phyloP scores from a whole-genome alignment of 2,888 invertebrate species.

The Apodemia duryi region DNA sequence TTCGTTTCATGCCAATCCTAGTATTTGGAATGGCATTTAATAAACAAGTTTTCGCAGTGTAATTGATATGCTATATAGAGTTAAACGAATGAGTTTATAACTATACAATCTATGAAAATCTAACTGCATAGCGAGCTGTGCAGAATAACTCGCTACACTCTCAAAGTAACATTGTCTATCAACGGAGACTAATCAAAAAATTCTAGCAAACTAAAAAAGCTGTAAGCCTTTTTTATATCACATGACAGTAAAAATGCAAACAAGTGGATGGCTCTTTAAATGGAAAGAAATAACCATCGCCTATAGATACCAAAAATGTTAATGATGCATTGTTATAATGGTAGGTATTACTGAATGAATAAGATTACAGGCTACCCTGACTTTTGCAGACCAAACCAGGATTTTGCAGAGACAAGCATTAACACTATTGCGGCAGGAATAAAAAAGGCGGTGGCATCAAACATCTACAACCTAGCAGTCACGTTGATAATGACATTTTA shows the following conservation, averaged over 20 bases:
- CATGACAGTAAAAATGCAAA: background rate
- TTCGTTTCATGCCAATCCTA: no score
- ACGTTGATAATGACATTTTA: background rate
- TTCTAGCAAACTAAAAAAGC: no score
- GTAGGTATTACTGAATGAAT: background rate
- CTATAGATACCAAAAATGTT: background rate
- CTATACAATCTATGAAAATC: no score
- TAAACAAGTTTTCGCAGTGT: no score
- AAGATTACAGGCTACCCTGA: background rate
- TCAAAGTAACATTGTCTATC: no score
- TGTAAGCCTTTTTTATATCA: background rate
- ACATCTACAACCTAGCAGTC: background rate
- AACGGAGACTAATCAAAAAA: no score
- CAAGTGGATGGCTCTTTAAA: background rate
- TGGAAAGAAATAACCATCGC: background rate
- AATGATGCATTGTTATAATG: background rate
- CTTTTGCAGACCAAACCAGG: no score
- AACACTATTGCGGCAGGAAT: background rate
- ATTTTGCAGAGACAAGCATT: background rate
- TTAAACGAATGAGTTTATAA: no score
- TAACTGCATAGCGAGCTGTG: no score
- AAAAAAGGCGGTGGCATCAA: background rate
- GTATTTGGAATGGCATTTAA: no score
- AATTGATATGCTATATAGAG: no score
- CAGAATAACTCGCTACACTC: no score